phyloP scores from a whole-genome alignment of 2,888 invertebrate genomes.

The Tenthredo notha region DNA sequence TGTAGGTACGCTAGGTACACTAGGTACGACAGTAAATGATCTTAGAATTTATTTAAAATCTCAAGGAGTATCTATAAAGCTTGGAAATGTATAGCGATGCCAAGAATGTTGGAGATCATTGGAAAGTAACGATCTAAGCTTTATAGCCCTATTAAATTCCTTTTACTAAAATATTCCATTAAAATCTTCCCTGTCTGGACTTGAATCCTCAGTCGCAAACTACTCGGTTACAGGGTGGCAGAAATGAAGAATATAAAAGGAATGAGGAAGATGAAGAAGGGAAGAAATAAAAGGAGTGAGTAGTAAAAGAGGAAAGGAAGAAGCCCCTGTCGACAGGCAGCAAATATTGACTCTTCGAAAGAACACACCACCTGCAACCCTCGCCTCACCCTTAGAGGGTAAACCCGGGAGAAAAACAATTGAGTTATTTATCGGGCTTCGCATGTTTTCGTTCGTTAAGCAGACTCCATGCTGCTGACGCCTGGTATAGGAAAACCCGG shows the following conservation, averaged over 20 bases:
- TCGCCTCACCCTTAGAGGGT: constrained; percentile 14
- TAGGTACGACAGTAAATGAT: too few relatives aligned
- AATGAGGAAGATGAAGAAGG: constrained; percentile 14
- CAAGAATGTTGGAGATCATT: background rate
- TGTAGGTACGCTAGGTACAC: background rate
- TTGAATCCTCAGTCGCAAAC: background rate
- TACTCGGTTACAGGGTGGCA: background rate
- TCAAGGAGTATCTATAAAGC: background rate
- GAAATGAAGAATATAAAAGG: background rate
- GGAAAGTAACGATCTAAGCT: constrained; percentile 25
- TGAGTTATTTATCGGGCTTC: constrained; percentile 51
- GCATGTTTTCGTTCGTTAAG: constrained; percentile 52
- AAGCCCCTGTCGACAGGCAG: constrained; percentile 55
- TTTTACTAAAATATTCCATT: constrained; percentile 50
- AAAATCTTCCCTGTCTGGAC: constrained; percentile 36
- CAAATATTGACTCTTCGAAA: constrained; percentile 54
- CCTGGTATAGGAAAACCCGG: background rate
- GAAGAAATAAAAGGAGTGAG: constrained; percentile 52
- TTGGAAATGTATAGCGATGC: background rate
- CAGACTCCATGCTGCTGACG: constrained; percentile 24
- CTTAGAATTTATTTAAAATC: background rate
- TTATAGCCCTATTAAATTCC: constrained; percentile 41
- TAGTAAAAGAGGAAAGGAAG: constrained; percentile 50
- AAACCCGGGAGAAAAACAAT: constrained; percentile 47
- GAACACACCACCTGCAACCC: constrained; percentile 47